Evolutionary conservation across 2,113 vertebrate genomes (phyloP).

Genomic region (Gulo gulo): DNA sequence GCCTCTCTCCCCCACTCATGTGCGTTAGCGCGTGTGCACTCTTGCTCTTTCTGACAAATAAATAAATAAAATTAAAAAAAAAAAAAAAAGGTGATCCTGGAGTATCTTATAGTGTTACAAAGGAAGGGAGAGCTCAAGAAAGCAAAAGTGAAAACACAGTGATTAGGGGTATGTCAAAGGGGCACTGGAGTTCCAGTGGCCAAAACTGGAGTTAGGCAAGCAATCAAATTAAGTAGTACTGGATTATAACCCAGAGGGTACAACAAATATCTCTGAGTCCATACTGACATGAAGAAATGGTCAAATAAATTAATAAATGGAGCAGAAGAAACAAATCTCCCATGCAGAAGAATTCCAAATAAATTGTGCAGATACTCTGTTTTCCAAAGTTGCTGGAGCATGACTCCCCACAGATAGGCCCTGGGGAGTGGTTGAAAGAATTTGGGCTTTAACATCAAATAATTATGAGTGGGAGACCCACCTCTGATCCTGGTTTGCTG

Average conservation of each 20-base stretch:
- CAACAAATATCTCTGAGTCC: neutral
- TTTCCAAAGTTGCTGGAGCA: neutral
- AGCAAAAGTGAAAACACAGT: neutral
- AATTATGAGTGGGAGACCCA: neutral
- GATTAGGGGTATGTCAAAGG: no score
- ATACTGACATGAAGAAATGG: neutral
- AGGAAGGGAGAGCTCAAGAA: neutral
- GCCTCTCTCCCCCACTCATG: no score
- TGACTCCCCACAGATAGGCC: neutral
- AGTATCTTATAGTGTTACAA: neutral
- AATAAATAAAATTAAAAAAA: no score
- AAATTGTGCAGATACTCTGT: neutral
- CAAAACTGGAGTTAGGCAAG: neutral
- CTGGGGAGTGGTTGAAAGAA: neutral
- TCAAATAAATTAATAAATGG: neutral
- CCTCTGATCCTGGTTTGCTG: neutral
- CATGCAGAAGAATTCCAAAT: neutral
- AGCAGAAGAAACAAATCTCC: neutral
- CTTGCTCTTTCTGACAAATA: no score
- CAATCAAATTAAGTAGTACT: neutral
- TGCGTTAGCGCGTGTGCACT: fast-evolving
- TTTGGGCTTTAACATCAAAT: neutral
- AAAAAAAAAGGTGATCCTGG: neutral
- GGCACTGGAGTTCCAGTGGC: neutral
- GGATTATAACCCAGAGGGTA: neutral